These are phyloP conservation scores for Celastrina argiolus DNA, from an alignment of 2,888 invertebrate genomes.

Conservation along the genomic window DNA sequence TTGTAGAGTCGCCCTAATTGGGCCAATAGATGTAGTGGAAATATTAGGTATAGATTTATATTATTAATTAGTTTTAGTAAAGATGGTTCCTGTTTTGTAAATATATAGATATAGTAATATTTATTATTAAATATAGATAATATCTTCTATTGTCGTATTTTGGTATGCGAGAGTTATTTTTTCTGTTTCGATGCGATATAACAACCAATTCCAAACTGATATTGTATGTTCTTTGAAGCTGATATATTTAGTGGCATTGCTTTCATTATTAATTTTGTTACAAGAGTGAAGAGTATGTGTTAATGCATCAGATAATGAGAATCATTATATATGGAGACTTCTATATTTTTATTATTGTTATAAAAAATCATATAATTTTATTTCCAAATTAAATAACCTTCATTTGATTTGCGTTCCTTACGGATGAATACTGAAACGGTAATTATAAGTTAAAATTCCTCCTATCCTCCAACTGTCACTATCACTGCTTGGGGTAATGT, in stretches of 20 bases:
- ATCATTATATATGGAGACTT: neutral
- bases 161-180: neutral
- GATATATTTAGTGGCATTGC: neutral
- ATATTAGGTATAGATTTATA: neutral
- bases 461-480: too few species aligned
- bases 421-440: too few species aligned
- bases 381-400: slow-evolving; percentile 2
- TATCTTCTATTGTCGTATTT: neutral
- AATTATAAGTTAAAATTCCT: too few species aligned
- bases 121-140: slow-evolving; percentile 20
- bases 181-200: slow-evolving; percentile 13
- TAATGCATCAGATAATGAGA: neutral
- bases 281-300: neutral
- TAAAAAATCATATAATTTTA: slow-evolving; percentile 4
- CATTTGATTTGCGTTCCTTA: neutral
- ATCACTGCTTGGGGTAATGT: too few species aligned
- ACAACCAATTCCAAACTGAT: neutral
- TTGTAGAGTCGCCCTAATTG: neutral
- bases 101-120: slow-evolving; percentile 19
- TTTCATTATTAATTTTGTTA: neutral
- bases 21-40: neutral
- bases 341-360: slow-evolving; percentile 10
- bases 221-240: too few species aligned
- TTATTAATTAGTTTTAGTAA: slow-evolving; percentile 12
- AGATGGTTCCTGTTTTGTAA: slow-evolving; percentile 23